Evolutionary conservation across 2,797 vertebrate genomes (phyloP).

Genomic region (Sus cebifrons): DNA sequence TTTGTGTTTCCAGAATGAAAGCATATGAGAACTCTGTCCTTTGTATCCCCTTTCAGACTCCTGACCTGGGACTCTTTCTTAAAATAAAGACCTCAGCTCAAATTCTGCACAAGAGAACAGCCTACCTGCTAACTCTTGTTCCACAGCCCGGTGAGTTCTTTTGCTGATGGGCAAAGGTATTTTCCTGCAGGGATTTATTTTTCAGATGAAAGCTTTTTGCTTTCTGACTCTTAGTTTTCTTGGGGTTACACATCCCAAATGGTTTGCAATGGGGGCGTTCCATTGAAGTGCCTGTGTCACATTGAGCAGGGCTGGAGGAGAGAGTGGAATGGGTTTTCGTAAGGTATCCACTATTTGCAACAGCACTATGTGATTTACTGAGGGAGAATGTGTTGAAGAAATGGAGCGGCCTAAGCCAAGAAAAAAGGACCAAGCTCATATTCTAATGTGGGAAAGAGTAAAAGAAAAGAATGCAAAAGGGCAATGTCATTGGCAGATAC

Average conservation of each 20-base stretch:
- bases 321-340: slow-evolving; percentile 66
- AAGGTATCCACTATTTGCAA: slow-evolving; percentile 69
- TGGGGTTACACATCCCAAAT: slow-evolving; percentile 48
- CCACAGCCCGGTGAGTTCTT: slow-evolving; percentile 20
- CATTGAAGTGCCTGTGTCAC: not conserved
- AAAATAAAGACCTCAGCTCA: not conserved
- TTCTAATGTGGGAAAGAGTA: slow-evolving; percentile 17
- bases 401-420: not conserved
- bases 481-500: slow-evolving; percentile 43
- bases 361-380: not conserved
- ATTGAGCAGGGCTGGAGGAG: slow-evolving; percentile 29
- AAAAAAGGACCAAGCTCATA: slow-evolving; percentile 13
- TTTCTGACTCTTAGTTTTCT: slow-evolving; percentile 12
- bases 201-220: slow-evolving; percentile 60
- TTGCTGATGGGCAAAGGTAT: slow-evolving; percentile 16
- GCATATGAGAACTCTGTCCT: not conserved
- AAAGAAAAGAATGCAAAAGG: slow-evolving; percentile 80
- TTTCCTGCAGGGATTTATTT: slow-evolving; percentile 68
- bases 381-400: not conserved
- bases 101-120: not conserved
- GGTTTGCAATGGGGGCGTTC: not conserved
- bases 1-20: not conserved
- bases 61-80: slow-evolving; percentile 12
- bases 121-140: slow-evolving; percentile 27
- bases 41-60: not conserved